A percentile compares a stretch with the other conserved stretches of the same genome.
Conservation (phyloP, 2,797 vertebrate species). For the Microtus californicus region DNA sequence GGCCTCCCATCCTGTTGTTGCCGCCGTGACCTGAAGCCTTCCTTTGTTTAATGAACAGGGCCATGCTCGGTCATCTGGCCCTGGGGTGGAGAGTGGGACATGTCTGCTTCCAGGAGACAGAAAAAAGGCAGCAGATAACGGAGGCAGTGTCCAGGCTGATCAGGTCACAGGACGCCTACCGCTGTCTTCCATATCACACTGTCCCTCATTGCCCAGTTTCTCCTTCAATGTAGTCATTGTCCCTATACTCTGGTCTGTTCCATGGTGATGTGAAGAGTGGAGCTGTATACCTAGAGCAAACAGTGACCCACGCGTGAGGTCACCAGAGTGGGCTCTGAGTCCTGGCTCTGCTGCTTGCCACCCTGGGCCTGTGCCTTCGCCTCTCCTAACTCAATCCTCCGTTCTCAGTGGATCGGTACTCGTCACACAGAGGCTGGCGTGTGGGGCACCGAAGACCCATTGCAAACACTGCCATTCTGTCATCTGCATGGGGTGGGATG, state of each 20-base stretch:
- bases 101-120: background rate
- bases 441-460: background rate
- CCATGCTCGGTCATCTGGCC: conserved; percentile 55
- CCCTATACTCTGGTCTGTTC: background rate
- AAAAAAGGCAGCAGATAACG: too few relatives aligned
- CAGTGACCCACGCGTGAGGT: background rate
- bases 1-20: conserved; percentile 53
- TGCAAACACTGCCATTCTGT: background rate
- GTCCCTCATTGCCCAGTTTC: fast-evolving
- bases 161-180: background rate
- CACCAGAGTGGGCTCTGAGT: background rate
- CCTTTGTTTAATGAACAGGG: conserved; percentile 69
- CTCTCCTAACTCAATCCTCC: background rate
- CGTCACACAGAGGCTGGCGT: background rate
- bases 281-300: too few relatives aligned
- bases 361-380: background rate
- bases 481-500: background rate
- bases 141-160: background rate
- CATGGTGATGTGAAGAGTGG: background rate
- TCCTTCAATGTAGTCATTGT: background rate
- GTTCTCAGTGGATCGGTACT: background rate
- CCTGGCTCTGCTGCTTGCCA: too few relatives aligned
- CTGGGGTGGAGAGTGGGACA: background rate
- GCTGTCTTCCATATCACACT: background rate
- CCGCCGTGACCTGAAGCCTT: conserved; percentile 48